These are phyloP conservation scores for Tadarida brasiliensis DNA, from an alignment of 2,797 vertebrate species.

Conservation along the genomic window DNA sequence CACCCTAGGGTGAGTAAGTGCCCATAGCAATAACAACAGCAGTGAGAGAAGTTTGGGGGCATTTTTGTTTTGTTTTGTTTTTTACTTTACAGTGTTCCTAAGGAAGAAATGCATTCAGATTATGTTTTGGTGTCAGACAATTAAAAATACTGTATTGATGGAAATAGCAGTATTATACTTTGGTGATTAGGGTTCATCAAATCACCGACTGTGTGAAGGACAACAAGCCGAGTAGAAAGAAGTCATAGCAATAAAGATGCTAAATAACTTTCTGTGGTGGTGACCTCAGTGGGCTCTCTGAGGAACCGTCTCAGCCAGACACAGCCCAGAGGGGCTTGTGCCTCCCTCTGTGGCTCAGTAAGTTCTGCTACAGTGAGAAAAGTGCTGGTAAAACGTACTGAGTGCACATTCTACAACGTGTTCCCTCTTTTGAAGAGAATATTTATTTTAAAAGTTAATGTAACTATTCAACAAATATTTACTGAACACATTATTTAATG, in stretches of 20 bases:
- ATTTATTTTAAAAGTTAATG: not conserved
- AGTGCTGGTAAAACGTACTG: not conserved
- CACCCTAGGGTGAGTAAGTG: not conserved
- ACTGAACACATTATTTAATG: not conserved
- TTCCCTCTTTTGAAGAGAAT: not conserved
- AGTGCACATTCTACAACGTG: not conserved
- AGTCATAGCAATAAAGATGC: not conserved
- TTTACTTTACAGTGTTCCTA: not conserved
- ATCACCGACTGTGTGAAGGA: not conserved
- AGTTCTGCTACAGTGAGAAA: not conserved
- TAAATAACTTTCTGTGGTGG: not conserved
- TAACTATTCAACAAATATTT: not conserved
- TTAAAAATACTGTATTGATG: not conserved
- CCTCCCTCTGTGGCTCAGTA: rapidly evolving
- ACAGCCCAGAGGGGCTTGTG: not conserved
- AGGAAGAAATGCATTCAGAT: not conserved
- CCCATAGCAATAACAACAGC: not conserved
- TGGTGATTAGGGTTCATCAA: not conserved
- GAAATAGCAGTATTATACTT: not conserved
- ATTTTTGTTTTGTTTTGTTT: not conserved
- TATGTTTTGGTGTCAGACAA: not conserved
- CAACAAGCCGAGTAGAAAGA: not conserved
- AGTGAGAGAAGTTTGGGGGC: not conserved
- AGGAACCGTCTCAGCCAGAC: not conserved
- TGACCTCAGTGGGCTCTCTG: rapidly evolving